Evolutionary conservation across 2,113 vertebrate species (phyloP).

Genomic region (Chloropsis cyanopogon): DNA sequence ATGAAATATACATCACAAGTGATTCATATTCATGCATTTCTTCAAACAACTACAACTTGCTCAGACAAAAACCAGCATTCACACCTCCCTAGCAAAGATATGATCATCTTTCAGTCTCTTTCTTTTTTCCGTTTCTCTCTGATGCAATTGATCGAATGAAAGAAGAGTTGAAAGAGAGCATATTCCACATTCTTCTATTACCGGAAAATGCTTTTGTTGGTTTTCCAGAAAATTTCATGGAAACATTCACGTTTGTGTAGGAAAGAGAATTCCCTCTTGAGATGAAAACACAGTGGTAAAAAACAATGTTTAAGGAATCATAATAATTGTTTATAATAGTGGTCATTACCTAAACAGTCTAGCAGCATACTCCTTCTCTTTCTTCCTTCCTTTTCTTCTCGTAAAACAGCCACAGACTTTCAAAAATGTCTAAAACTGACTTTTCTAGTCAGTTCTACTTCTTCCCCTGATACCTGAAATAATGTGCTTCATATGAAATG

Average conservation of each 20-base stretch:
- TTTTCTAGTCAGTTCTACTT: background rate
- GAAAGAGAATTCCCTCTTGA: background rate
- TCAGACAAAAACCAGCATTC: background rate
- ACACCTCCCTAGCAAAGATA: background rate
- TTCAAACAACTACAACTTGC: slow-evolving; percentile 5
- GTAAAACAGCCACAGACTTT: background rate
- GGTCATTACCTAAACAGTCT: background rate
- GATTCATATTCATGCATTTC: background rate
- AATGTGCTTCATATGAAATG: background rate
- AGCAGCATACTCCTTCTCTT: background rate
- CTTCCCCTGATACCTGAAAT: background rate
- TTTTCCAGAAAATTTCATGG: background rate
- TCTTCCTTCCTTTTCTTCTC: background rate
- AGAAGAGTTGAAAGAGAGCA: background rate
- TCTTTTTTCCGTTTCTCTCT: background rate
- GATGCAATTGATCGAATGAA: background rate
- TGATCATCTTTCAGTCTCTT: background rate
- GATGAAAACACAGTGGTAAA: background rate
- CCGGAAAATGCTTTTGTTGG: background rate
- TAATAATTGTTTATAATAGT: background rate
- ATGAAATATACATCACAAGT: slow-evolving; percentile 47
- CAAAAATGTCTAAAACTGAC: background rate
- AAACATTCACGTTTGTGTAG: background rate
- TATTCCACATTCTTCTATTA: background rate
- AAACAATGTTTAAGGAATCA: background rate